phyloP scores from a whole-genome alignment of 2,888 invertebrate genomes.

The Ryuthela nishihirai region DNA sequence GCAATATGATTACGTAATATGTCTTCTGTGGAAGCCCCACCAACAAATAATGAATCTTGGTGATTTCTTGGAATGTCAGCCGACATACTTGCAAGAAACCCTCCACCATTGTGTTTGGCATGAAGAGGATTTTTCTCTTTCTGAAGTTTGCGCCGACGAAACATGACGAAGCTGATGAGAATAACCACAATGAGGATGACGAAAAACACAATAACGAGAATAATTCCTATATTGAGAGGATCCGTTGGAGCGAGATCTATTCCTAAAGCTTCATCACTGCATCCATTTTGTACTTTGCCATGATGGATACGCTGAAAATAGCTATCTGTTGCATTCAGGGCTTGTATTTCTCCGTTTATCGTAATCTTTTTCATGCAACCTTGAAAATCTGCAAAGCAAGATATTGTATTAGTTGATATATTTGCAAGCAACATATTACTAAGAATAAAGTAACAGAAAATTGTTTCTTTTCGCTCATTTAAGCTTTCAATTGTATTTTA shows the following conservation, averaged over 20 bases:
- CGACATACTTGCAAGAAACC: not conserved
- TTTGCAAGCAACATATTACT: too few species aligned
- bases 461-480: too few species aligned
- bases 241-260: not conserved
- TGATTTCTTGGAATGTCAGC: not conserved
- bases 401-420: too few species aligned
- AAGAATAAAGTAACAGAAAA: too few species aligned
- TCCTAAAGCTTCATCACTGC: too few species aligned
- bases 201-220: constrained; percentile 89
- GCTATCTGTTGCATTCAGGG: not conserved
- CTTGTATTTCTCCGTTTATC: not conserved
- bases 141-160: constrained; percentile 67
- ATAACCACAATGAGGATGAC: constrained; percentile 85
- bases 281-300: not conserved
- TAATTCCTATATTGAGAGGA: constrained; percentile 85
- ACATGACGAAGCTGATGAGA: constrained; percentile 82
- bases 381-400: too few species aligned
- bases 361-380: not conserved
- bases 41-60: not conserved
- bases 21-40: too few species aligned
- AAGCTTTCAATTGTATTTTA: too few species aligned
- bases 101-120: not conserved
- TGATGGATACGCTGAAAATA: not conserved
- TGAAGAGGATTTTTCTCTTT: not conserved
- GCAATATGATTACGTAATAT: not conserved